Base-by-base conservation (phyloP, 1,140 invertebrate species). In the Agrilus planipennis region DNA sequence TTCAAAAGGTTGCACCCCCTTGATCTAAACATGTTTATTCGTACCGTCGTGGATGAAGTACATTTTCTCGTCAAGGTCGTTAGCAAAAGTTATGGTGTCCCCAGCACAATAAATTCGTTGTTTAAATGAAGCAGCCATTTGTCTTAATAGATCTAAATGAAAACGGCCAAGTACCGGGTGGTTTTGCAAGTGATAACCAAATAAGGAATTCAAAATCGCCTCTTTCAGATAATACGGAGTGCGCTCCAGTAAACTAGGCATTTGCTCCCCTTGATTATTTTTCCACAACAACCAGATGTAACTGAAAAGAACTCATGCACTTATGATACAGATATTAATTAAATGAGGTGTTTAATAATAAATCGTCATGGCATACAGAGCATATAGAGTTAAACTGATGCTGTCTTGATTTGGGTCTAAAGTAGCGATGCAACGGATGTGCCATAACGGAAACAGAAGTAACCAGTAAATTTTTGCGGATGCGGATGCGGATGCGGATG, bases 191-290 rank as follows among this genome's bases (percentile, higher is more conserved):
- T 46, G 44, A 9, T 18, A 41, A 7, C 47, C 47, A 32, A 50
- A 50, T 41, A 50, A 41, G 5, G 47, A 49, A 34, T 46, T 37
- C 9, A 49, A 34, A 18, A 49, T 36, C 2, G 47, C 47, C 40
- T 49, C 47, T 14, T 38, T 31, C 10, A 49, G 32, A 31, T 49
- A 49, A 27, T 49, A 46, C 9, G 47, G 47, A 10, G 47, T 44
- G 11, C 40, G 25, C 11, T 46, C 39, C 25, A 49, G 30, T 16
- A 49, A 28, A 18, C 15, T 16, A 1, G 47, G 47, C 28, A 42
- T 46, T 32, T 49, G 43, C 3, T 20, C 22, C 1, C 47, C 43
- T 12, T 42, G 36, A 4, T 41, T 18, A 5, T 20, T 28, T 11
- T 25, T 23, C 36, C 40, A 36, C 2, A 46, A 22, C 5, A 42